Conservation (phyloP, 2,797 vertebrate genomes). For the Argya squamiceps region DNA sequence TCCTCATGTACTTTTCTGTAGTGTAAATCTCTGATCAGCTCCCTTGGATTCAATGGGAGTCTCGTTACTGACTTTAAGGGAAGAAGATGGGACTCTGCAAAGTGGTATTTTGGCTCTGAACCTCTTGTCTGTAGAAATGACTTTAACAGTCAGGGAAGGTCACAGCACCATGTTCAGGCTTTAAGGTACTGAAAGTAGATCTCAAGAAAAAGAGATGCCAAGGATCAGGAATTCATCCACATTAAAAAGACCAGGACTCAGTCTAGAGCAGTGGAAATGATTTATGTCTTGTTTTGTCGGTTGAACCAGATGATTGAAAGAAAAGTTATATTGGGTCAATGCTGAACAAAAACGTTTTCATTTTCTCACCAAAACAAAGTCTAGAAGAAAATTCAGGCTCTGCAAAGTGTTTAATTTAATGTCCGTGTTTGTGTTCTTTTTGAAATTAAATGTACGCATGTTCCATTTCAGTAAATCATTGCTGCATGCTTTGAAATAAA, state of each 20-base stretch:
- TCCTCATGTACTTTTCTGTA: background rate
- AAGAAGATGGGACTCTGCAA: background rate
- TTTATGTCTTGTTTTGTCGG: constrained; percentile 9
- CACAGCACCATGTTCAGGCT: background rate
- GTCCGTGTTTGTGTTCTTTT: background rate
- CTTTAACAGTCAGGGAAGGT: background rate
- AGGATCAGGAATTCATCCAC: background rate
- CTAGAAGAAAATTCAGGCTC: constrained; percentile 9
- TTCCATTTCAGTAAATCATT: constrained; percentile 25
- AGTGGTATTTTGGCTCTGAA: background rate
- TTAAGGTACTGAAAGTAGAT: background rate
- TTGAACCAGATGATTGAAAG: constrained; percentile 6
- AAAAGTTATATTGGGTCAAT: constrained; percentile 26
- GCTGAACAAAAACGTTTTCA: background rate
- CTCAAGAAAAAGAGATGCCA: background rate
- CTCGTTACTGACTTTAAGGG: background rate
- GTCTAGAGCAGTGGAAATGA: background rate
- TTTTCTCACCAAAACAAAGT: constrained; percentile 37
- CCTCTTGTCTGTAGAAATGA: fast-evolving
- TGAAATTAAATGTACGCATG: background rate
- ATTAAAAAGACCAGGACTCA: background rate
- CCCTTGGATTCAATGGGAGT: background rate
- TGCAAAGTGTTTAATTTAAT: constrained; percentile 14
- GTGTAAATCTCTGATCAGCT: background rate
- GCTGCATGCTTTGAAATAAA: constrained; percentile 1